Percentiles rank a stretch among this genome's conserved stretches.
phyloP scores from a whole-genome alignment of 2,888 invertebrate species.

The Tineola bisselliella region DNA sequence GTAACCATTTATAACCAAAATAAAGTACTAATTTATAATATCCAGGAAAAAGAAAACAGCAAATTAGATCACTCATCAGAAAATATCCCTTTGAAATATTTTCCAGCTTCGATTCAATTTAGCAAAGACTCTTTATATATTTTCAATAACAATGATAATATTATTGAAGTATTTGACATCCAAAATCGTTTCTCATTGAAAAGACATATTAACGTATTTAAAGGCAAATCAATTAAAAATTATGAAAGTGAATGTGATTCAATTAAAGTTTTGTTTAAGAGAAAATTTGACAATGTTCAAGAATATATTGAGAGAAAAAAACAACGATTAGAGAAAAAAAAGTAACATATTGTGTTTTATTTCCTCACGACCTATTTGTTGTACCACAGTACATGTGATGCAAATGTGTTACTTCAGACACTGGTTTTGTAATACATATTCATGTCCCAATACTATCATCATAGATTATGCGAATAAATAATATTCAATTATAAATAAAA shows the following conservation, averaged over 20 bases:
- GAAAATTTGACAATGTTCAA: conserved; percentile 82
- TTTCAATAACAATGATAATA: conserved; percentile 35
- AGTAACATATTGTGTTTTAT: background rate
- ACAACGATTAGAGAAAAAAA: conserved; percentile 68
- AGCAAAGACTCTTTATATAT: conserved; percentile 42
- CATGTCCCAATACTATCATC: too few species aligned
- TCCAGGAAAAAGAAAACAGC: conserved; percentile 29
- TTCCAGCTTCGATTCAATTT: conserved; percentile 50
- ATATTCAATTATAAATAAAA: background rate
- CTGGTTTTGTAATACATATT: too few species aligned
- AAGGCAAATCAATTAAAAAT: conserved; percentile 19
- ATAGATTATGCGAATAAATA: too few species aligned
- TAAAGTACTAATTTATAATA: conserved; percentile 52
- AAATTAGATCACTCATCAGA: conserved; percentile 33
- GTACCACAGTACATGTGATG: too few species aligned
- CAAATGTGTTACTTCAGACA: too few species aligned
- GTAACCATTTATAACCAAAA: conserved; percentile 62
- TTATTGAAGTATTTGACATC: conserved; percentile 38
- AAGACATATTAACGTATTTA: conserved; percentile 34
- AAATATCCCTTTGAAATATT: conserved; percentile 41
- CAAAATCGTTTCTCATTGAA: conserved; percentile 25
- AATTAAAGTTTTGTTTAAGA: conserved; percentile 75
- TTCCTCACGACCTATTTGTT: too few species aligned
- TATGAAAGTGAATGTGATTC: conserved; percentile 26
- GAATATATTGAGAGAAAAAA: conserved; percentile 83